A percentile compares a stretch with the other conserved stretches of the same genome.
These are phyloP conservation scores for Microctonus aethiopoides DNA, from an alignment of 2,888 invertebrate genomes.

Conservation along the genomic window DNA sequence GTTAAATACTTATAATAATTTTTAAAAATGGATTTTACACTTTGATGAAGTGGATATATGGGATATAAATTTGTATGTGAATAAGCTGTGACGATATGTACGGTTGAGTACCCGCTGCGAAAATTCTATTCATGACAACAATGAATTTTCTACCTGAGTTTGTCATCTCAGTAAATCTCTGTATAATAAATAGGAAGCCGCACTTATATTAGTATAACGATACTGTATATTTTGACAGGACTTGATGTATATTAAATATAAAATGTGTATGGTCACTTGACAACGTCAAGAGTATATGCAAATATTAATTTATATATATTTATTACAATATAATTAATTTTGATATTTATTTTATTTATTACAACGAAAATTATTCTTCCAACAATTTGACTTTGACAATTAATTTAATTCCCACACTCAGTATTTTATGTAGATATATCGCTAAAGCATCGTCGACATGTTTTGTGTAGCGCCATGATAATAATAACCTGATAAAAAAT, in stretches of 20 bases:
- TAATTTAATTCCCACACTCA: background rate
- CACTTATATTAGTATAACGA: too few relatives aligned
- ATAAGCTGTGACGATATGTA: background rate
- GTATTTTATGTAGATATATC: background rate
- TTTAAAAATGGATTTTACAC: background rate
- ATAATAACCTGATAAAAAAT: background rate
- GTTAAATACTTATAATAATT: background rate
- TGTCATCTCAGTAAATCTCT: background rate
- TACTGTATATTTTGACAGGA: constrained; percentile 14
- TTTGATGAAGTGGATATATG: background rate
- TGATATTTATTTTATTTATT: too few relatives aligned
- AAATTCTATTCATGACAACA: background rate
- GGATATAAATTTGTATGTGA: background rate
- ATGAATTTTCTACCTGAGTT: constrained; percentile 4
- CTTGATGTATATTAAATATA: background rate
- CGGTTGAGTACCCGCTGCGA: background rate
- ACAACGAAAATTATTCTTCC: too few relatives aligned
- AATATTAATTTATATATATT: too few relatives aligned
- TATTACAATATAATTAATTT: too few relatives aligned
- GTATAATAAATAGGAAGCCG: background rate
- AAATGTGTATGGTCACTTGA: background rate
- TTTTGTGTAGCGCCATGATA: background rate
- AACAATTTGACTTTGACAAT: background rate
- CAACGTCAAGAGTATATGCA: background rate
- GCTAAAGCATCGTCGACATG: background rate